Evolutionary conservation across 2,113 vertebrate genomes (phyloP).

Genomic region (Chloropsis cyanopogon): DNA sequence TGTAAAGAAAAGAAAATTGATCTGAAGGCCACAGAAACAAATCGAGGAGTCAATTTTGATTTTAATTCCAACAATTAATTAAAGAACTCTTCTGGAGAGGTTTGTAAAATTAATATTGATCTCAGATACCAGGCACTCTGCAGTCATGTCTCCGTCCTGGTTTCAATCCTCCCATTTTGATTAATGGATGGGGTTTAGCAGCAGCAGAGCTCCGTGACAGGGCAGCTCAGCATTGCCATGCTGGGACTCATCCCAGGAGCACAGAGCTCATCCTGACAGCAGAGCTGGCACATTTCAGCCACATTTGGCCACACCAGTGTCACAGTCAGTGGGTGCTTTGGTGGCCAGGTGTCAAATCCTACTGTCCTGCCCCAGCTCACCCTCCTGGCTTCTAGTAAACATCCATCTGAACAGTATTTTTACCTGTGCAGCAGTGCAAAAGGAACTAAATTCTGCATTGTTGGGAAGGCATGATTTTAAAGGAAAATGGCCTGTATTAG

Average conservation of each 20-base stretch:
- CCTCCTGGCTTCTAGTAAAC: background rate
- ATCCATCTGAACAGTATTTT: background rate
- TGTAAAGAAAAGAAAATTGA: conserved; percentile 33
- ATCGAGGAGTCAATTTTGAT: conserved; percentile 49
- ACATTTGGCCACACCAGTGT: background rate
- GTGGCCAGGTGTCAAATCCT: background rate
- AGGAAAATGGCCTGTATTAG: background rate
- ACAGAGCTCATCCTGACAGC: background rate
- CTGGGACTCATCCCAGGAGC: background rate
- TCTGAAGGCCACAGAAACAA: conserved; percentile 31
- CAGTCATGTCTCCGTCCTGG: conserved; percentile 36
- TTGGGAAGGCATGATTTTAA: background rate
- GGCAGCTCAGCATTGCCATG: background rate
- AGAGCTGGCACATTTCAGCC: fast-evolving
- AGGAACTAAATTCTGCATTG: background rate
- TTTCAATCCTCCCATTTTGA: conserved; percentile 9
- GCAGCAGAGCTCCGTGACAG: background rate
- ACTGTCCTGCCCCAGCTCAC: background rate
- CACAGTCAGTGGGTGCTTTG: fast-evolving
- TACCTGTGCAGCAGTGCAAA: background rate
- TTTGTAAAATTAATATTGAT: conserved; percentile 62
- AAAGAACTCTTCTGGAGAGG: conserved; percentile 50
- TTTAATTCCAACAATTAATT: conserved; percentile 64
- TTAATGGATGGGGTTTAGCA: conserved; percentile 27
- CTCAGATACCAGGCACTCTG: conserved; percentile 3